phyloP scores from a whole-genome alignment of 2,888 invertebrate genomes.

The Synanthedon andrenaeformis region DNA sequence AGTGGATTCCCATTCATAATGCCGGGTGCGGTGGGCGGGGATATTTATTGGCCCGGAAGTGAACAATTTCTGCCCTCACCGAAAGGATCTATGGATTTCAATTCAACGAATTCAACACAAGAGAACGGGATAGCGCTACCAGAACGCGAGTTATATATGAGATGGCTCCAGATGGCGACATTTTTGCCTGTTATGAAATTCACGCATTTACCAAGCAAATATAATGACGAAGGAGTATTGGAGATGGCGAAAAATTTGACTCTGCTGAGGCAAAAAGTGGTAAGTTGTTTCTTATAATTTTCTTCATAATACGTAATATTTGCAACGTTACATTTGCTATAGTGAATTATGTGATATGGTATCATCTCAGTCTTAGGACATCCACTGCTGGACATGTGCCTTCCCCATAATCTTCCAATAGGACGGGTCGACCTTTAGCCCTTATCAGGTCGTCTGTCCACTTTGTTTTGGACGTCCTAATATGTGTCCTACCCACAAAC shows the following conservation, averaged over 20 bases:
- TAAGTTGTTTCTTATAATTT: conserved; percentile 29
- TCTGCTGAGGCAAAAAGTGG: conserved; percentile 78
- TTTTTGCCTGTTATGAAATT: conserved; percentile 94
- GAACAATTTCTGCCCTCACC: conserved; percentile 67
- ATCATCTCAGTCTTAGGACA: no score
- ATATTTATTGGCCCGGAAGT: conserved; percentile 75
- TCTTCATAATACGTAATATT: neutral
- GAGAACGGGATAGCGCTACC: conserved; percentile 70
- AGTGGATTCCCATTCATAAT: conserved; percentile 94
- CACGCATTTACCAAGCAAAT: conserved; percentile 89
- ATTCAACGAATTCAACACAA: conserved; percentile 32
- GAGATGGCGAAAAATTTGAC: conserved; percentile 83
- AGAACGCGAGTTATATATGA: conserved; percentile 84
- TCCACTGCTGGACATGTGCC: no score
- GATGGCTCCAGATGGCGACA: conserved; percentile 92
- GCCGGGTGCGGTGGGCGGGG: conserved; percentile 95
- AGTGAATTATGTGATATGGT: no score
- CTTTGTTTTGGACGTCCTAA: no score
- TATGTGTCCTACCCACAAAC: no score
- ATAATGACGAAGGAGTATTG: conserved; percentile 81
- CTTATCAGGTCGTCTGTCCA: no score
- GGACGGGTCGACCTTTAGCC: no score
- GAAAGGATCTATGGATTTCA: conserved; percentile 48
- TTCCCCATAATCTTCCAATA: no score
- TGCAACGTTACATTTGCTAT: no score